Evolutionary conservation across 2,113 vertebrate genomes (phyloP).

Genomic region (Chaetodon trifascialis): DNA sequence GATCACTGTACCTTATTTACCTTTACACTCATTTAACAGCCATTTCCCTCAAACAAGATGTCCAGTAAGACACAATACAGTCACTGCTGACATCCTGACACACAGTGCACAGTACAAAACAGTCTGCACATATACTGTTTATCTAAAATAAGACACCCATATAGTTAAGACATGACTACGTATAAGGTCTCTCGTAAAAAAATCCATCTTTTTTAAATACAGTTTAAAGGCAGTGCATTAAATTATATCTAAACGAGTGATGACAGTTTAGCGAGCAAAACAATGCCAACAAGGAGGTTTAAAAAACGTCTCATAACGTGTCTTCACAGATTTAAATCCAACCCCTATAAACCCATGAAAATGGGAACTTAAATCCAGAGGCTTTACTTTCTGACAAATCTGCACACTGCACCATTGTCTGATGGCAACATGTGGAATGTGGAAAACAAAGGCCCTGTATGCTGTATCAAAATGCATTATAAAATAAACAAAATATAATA

Average conservation of each 20-base stretch:
- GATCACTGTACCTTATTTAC: not conserved
- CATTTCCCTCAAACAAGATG: slow-evolving; percentile 7
- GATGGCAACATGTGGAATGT: not conserved
- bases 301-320: not conserved
- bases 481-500: too few relatives aligned
- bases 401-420: not conserved
- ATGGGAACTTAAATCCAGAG: not conserved
- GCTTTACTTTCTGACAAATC: not conserved
- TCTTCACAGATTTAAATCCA: not conserved
- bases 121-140: not conserved
- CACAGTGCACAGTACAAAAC: slow-evolving; percentile 9
- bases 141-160: not conserved
- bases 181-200: slow-evolving; percentile 13
- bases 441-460: not conserved
- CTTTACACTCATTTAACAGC: not conserved
- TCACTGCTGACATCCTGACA: slow-evolving; percentile 8
- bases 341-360: not conserved
- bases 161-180: slow-evolving; percentile 4
- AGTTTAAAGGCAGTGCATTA: not conserved
- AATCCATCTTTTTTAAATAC: slow-evolving; percentile 6
- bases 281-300: not conserved
- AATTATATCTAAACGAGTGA: not conserved
- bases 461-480: not conserved
- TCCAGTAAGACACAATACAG: slow-evolving; percentile 18
- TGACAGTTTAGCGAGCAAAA: not conserved